These are phyloP conservation scores for Branchinecta sandiegonensis DNA, from an alignment of 2,888 invertebrate genomes.

Conservation along the genomic window DNA sequence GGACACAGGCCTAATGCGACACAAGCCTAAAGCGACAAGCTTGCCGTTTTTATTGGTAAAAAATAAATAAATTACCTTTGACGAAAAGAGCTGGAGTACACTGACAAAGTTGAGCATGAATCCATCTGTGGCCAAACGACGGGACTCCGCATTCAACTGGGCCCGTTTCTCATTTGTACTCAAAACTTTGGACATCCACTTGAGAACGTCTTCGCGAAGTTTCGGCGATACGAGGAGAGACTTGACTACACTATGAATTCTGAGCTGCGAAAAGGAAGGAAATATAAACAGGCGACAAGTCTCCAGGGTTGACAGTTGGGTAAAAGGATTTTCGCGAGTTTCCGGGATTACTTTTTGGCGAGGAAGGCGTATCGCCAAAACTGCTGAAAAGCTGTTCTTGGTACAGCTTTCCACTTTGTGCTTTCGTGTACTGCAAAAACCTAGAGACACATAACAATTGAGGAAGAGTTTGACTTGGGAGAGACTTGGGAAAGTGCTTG, in stretches of 20 bases:
- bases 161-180: slow-evolving; percentile 69
- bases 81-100: slow-evolving; percentile 73
- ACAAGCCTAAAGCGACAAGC: background rate
- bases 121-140: slow-evolving; percentile 76
- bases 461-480: too few relatives aligned
- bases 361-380: too few relatives aligned
- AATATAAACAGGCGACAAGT: too few relatives aligned
- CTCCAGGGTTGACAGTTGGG: too few relatives aligned
- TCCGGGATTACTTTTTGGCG: too few relatives aligned
- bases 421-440: too few relatives aligned
- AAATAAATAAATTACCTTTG: slow-evolving; percentile 41
- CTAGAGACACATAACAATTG: too few relatives aligned
- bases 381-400: too few relatives aligned
- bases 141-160: slow-evolving; percentile 78
- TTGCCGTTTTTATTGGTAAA: background rate
- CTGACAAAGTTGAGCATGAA: slow-evolving; percentile 87
- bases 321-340: too few relatives aligned
- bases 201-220: slow-evolving; percentile 61
- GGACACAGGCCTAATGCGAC: background rate
- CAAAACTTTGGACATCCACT: slow-evolving; percentile 61
- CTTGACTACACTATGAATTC: slow-evolving; percentile 45
- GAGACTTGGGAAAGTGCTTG: too few relatives aligned
- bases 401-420: too few relatives aligned
- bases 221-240: slow-evolving; percentile 63
- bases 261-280: too few relatives aligned